Base-by-base conservation (phyloP, 1,140 invertebrate genomes). In the Bradynema listronoti region DNA sequence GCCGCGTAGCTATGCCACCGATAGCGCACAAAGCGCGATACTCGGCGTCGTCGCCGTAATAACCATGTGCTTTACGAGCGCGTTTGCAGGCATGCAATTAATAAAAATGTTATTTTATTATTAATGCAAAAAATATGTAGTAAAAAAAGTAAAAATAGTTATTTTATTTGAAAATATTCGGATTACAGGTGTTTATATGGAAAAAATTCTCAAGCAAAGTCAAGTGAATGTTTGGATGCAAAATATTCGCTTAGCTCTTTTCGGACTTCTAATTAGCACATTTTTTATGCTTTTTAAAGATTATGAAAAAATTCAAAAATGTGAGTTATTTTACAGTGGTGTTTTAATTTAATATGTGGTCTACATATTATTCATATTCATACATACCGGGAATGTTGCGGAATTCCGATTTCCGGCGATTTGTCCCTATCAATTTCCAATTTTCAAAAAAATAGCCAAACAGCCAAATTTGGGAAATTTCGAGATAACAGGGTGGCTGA, bases 51-150 rank as follows among this genome's bases (percentile, higher is more conserved):
- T 53, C 11, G 50, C 65, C 39, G 75, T 76, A 1, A 46, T 67
- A 5, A 60, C 49, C 14, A 75, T 78, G 75, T 78, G 75, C 43
- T 69, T 78, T 43, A 78, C 73, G n/a, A 75, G 72, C 4, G 72
- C 73, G 14, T 73, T 75, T 55, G 73, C 73, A 14, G 73, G 74
- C n/a, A n/a, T n/a, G n/a, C n/a, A n/a, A n/a, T n/a, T n/a, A n/a
- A n/a, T n/a, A n/a, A n/a, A n/a, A n/a, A n/a, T n/a, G n/a, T 75
- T 2, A 49, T 27, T 32, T 3, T 39, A 16, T 24, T 19, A 30
- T 3, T 50, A 27, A 32, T 24, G 27, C 24, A 55, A 55, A 32
- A 29, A 2, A 2, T 22, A 22, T 54, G 19, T 7, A 4, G n/a
- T n/a, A 19, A 9, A 24, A 14, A 19, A 9, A 34, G 19, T 27